A percentile compares a stretch with the other conserved stretches of the same genome.
These are phyloP conservation scores for Mus caroli DNA, from an alignment of 2,797 vertebrate genomes.

Conservation along the genomic window DNA sequence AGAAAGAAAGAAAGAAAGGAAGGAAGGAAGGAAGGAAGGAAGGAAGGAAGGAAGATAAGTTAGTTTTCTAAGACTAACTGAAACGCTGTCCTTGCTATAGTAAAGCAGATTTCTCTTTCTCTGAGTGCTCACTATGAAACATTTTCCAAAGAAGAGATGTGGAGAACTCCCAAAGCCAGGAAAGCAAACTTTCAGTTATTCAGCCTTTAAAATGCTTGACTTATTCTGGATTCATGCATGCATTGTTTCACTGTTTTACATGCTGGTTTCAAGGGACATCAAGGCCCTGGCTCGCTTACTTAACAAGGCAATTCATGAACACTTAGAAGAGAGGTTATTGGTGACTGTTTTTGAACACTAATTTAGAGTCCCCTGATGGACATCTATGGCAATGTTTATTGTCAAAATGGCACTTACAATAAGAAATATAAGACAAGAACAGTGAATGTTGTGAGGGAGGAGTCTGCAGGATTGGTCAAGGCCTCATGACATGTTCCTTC, in stretches of 20 bases:
- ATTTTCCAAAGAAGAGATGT: not conserved
- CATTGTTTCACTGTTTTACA: not conserved
- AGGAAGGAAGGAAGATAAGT: not conserved
- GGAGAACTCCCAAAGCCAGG: not conserved
- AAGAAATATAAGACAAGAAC: not conserved
- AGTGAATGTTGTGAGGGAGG: rapidly evolving
- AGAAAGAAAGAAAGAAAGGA: not conserved
- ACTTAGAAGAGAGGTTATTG: not conserved
- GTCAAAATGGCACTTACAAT: not conserved
- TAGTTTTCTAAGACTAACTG: not conserved
- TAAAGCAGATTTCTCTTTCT: constrained; percentile 6
- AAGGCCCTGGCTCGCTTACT: not conserved
- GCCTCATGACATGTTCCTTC: not conserved
- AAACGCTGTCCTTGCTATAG: not conserved
- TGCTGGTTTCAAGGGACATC: not conserved
- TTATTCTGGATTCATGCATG: not conserved
- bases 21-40: not conserved
- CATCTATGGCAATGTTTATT: not conserved
- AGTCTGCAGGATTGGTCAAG: not conserved
- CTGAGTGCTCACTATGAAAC: not conserved
- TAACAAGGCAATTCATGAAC: constrained; percentile 13
- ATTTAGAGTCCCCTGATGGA: not conserved
- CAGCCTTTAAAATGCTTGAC: not conserved
- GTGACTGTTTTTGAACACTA: not conserved
- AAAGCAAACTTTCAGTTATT: not conserved